Base-by-base conservation (phyloP, 2,888 invertebrate species). In the Pristionchus maxplancki region DNA sequence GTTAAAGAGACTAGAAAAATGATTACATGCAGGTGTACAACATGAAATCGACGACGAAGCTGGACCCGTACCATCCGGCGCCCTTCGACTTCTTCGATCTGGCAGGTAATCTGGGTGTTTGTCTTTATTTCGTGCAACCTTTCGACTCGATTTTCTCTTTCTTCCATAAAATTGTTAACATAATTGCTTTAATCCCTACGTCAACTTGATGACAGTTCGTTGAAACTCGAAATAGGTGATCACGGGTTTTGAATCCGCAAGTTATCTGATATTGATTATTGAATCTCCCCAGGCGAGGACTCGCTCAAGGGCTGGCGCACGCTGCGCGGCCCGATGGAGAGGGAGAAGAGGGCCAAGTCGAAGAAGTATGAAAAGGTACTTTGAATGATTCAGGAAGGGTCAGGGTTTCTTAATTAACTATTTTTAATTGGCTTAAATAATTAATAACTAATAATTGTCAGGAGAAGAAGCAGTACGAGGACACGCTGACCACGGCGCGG, bases 381-480 rank as follows among this genome's bases (percentile, higher is more conserved):
- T 3, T 20, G 3, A n/a, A 8, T 24, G 58, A 58, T 58, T 58
- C 20, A 24, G n/a, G 24, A 24, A 58, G 58, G 44, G 8, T 44
- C 44, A 44, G 6, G 6, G 44, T 9, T 9, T 44, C 44, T 44
- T 44, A 11, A 44, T 11, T 44, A 44, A 44, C 44, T 53, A 53
- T 53, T 53, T 53, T 53, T 53, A 13, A 53, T 13, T 44, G 3
- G 53, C 15, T 53, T 4, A 53, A 9, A 20, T 53, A 53, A 53
- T 53, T 8, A 58, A 67, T 34, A 31, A 31, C 31, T 34, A 34
- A 4, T 67, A 31, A 58, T 58, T n/a, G 1, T 11, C 34, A 74
- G 74, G 74, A 74, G 74, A 74, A 74, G 74, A 74, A 74, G n/a
- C 40, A 24, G 31, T 74, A 40, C 40, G 74, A 74, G 74, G 74